These are phyloP conservation scores for Muscina levida DNA, from an alignment of 2,888 invertebrate genomes.

Conservation along the genomic window DNA sequence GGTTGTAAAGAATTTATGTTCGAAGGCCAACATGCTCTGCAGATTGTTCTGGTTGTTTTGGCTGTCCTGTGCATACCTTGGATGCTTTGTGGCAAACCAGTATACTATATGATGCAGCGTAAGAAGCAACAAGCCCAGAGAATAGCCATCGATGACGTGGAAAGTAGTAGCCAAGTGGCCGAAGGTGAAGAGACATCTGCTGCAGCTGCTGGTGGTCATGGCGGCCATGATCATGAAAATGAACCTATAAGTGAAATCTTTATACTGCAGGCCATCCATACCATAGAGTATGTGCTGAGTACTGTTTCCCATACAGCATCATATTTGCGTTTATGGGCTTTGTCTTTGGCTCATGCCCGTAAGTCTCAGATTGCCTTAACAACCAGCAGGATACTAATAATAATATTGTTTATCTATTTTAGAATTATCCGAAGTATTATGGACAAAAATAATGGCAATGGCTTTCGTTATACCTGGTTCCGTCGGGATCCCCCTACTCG, in stretches of 20 bases:
- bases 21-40: conserved; percentile 85
- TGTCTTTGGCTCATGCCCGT: conserved; percentile 97
- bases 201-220: conserved; percentile 71
- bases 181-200: conserved; percentile 30
- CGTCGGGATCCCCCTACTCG: conserved; percentile 86
- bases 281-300: conserved; percentile 97
- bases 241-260: conserved; percentile 91
- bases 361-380: conserved; percentile 73
- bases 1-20: conserved; percentile 86
- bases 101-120: conserved; percentile 84
- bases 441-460: conserved; percentile 92
- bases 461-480: conserved; percentile 85
- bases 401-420: background rate
- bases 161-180: background rate
- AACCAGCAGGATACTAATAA: no score
- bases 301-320: conserved; percentile 98
- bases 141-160: conserved; percentile 38
- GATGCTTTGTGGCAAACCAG: conserved; percentile 95
- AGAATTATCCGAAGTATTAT: conserved; percentile 94
- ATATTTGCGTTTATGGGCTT: conserved; percentile 96
- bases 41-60: conserved; percentile 88
- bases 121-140: conserved; percentile 75
- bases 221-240: conserved; percentile 77
- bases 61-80: conserved; percentile 94
- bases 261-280: conserved; percentile 96